Evolutionary conservation across 2,113 vertebrate genomes (phyloP), one percentile per base, ranked within the genome.

Genomic region (Chloebia gouldiae): DNA sequence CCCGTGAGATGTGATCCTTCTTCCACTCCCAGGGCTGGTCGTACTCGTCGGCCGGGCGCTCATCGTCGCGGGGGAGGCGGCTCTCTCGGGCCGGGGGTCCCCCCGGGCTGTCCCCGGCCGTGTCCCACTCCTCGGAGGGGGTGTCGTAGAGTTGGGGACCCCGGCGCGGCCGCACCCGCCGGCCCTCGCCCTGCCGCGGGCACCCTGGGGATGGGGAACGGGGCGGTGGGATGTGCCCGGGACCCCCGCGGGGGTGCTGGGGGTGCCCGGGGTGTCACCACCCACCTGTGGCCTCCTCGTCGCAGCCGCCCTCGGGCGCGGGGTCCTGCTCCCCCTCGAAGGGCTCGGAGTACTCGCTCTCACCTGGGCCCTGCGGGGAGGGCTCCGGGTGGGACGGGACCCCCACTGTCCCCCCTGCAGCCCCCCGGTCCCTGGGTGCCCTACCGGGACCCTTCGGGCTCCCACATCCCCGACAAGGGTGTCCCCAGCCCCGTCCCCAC

Each of bases 11-110:
- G 92, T 99, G 98, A 30, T 99, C 99, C 92, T 99, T 99, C 96
- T 99, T 99, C 99, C 99, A 99, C 95, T 99, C 99, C 99, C 99
- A 99, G n/a, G 99, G 99, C 93, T 99, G 99, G 97, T 99, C 99
- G 9, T 99, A 99, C 89, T 99, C 99, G 6, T 99, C 99, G 0
- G 99, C 99, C 1, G 99, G 99, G 88, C 99, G 98, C 91, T 99
- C 99, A 3, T 99, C 99, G 10, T 99, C 98, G 70, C 97, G 98
- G 35, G 99, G 99, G 86, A 99, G 98, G 10, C 98, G 97, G 96
- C 99, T 99, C 75, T 99, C 97, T 5, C 98, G 97, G 51, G 97
- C 95, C n/a, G 97, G 92, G 35, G 92, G 89, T 1, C 56, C 45
- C 82, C 95, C 92, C 2, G 96, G 90, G 8, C 86, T 92, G 13